phyloP scores from a whole-genome alignment of 2,888 invertebrate species.

The Patella pellucida region DNA sequence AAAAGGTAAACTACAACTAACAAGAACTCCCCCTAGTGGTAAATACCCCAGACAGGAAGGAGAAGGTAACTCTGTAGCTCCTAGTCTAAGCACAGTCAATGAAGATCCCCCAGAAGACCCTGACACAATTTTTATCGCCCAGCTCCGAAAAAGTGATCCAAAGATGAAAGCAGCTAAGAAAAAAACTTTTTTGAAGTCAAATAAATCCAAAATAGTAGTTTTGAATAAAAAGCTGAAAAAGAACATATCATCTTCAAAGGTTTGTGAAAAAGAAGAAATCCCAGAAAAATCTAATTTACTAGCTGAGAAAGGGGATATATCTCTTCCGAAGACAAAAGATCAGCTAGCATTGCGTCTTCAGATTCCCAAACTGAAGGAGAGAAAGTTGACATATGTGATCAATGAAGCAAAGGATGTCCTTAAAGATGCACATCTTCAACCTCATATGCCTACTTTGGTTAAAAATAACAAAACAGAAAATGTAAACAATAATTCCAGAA shows the following conservation, averaged over 20 bases:
- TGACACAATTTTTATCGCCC: not conserved
- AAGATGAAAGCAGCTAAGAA: not conserved
- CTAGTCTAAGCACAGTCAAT: not conserved
- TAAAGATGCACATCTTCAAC: too few species aligned
- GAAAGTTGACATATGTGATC: not conserved
- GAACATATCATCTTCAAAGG: too few species aligned
- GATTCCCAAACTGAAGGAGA: not conserved
- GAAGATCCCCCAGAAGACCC: not conserved
- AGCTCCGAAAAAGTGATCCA: not conserved
- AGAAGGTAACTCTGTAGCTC: not conserved
- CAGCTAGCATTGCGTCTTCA: too few species aligned
- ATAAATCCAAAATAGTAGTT: not conserved
- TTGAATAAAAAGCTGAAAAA: not conserved
- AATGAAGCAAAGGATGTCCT: not conserved
- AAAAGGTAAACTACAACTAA: not conserved
- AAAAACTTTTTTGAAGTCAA: not conserved
- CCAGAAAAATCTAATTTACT: too few species aligned
- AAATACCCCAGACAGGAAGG: not conserved
- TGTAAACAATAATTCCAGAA: not conserved
- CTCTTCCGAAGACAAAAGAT: too few species aligned
- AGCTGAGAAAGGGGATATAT: too few species aligned
- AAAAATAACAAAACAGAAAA: too few species aligned
- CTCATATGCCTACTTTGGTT: too few species aligned
- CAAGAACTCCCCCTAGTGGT: not conserved
- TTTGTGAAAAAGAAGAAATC: too few species aligned